Evolutionary conservation across 2,113 vertebrate genomes (phyloP).

Genomic region (Cettia cetti): DNA sequence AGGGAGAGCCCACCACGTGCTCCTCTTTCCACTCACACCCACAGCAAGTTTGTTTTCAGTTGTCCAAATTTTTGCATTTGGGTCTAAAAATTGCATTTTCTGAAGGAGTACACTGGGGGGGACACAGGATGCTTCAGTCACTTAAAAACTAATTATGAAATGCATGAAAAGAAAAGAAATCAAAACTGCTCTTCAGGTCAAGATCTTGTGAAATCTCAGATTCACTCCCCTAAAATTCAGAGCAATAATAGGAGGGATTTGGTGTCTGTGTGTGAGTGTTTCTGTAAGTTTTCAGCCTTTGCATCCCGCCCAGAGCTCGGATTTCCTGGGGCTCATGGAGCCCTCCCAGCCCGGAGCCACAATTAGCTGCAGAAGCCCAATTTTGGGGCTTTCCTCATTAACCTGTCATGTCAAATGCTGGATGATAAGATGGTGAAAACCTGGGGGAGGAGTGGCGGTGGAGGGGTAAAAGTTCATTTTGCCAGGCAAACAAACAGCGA

Average conservation of each 20-base stretch:
- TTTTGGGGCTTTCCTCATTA: conserved; percentile 65
- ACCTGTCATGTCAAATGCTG: conserved; percentile 66
- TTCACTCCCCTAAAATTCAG: not conserved
- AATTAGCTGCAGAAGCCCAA: conserved; percentile 73
- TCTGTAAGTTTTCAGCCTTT: not conserved
- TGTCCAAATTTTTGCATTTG: not conserved
- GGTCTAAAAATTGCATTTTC: not conserved
- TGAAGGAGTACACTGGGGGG: rapidly evolving
- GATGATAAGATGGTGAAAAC: conserved; percentile 32
- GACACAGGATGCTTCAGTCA: not conserved
- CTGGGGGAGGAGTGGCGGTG: not conserved
- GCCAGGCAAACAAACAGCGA: conserved; percentile 59
- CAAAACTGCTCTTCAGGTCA: not conserved
- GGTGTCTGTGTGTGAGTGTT: not conserved
- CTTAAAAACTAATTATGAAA: not conserved
- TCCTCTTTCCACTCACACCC: not conserved
- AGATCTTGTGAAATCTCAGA: not conserved
- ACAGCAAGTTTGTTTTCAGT: not conserved
- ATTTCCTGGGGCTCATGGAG: conserved; percentile 70
- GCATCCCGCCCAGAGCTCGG: conserved; percentile 52
- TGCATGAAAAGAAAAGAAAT: not conserved
- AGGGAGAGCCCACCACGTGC: not conserved
- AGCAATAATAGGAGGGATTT: not conserved
- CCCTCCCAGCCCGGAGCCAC: conserved; percentile 64
- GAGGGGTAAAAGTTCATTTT: conserved; percentile 65